Percentiles rank a stretch among this genome's conserved stretches.
Evolutionary conservation across 2,113 vertebrate genomes (phyloP).

Genomic region (Elaphurus davidianus): DNA sequence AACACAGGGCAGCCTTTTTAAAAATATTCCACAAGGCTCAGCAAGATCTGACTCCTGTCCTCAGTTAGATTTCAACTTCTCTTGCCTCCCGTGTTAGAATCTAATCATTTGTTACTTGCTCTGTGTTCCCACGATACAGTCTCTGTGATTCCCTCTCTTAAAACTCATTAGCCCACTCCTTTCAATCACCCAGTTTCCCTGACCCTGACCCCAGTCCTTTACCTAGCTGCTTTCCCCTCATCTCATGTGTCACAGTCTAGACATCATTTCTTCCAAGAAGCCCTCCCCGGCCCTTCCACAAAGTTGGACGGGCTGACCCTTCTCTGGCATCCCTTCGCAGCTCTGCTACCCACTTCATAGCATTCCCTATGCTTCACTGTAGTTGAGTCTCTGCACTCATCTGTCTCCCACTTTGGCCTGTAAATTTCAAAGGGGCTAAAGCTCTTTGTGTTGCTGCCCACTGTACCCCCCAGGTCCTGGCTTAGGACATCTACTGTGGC

Average conservation of each 20-base stretch:
- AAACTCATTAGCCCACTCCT: not conserved
- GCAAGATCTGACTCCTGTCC: not conserved
- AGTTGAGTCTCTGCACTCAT: not conserved
- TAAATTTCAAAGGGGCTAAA: not conserved
- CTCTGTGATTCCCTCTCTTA: not conserved
- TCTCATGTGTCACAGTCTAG: conserved; percentile 15
- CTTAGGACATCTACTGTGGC: not conserved
- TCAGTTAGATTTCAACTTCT: not conserved
- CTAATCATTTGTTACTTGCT: not conserved
- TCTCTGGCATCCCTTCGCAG: not conserved
- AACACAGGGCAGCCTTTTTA: not conserved
- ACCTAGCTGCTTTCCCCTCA: not conserved
- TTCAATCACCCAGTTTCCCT: not conserved
- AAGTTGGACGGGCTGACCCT: not conserved
- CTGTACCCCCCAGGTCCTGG: not conserved
- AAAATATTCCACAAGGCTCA: not conserved
- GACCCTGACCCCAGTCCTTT: not conserved
- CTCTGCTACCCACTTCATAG: not conserved
- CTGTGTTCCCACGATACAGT: not conserved
- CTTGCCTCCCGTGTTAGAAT: not conserved
- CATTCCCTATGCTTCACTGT: not conserved
- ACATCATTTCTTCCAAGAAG: conserved; percentile 39
- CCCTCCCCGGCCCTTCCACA: not conserved
- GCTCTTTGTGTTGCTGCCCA: not conserved
- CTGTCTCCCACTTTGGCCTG: not conserved